Conservation (phyloP, 2,888 invertebrate species). For the Unio pictorum region DNA sequence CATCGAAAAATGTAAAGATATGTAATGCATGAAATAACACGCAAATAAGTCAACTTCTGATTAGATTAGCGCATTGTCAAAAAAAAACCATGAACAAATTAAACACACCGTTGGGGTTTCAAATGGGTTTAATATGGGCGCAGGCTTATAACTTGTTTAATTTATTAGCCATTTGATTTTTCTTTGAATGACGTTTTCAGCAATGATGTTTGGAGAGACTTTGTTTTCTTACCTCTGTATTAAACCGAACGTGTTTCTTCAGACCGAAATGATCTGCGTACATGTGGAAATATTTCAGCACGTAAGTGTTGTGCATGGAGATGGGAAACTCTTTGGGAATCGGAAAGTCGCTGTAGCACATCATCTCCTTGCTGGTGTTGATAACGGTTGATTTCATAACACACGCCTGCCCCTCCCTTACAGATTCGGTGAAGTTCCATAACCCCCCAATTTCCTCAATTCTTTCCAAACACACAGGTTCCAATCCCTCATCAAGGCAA, state of each 20-base stretch:
- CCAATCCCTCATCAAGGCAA: conserved; percentile 61
- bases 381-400: conserved; percentile 67
- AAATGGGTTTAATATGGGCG: no score
- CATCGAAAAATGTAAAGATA: no score
- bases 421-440: conserved; percentile 60
- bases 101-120: no score
- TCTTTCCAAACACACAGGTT: conserved; percentile 64
- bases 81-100: no score
- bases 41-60: no score
- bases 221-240: conserved; percentile 50
- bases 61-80: no score
- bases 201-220: not conserved
- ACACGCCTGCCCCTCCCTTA: conserved; percentile 51
- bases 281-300: conserved; percentile 65
- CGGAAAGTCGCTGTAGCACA: conserved; percentile 70
- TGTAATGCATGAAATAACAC: no score
- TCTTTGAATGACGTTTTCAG: not conserved
- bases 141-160: no score
- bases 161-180: no score
- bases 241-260: conserved; percentile 57
- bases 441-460: conserved; percentile 63
- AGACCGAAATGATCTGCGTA: conserved; percentile 66
- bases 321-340: conserved; percentile 66
- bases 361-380: conserved; percentile 68
- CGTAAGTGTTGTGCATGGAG: conserved; percentile 68